A percentile compares a stretch with the other conserved stretches of the same genome.
These are phyloP conservation scores for Nemotelus nigrinus DNA, from an alignment of 2,888 invertebrate species.

Conservation along the genomic window DNA sequence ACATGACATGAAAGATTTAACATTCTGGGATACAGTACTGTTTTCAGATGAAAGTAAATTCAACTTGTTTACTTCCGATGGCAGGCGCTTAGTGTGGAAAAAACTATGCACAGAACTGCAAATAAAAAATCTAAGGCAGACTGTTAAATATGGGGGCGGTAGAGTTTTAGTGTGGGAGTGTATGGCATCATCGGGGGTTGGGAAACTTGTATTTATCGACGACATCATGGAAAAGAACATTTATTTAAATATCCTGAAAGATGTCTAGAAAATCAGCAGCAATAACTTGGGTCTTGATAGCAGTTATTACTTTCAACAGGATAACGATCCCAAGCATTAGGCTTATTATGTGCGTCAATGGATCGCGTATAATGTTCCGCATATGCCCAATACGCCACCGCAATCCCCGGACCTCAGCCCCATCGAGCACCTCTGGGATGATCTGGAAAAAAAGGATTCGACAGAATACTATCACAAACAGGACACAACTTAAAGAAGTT, in stretches of 20 bases:
- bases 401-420: not conserved
- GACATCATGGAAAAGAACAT: not conserved
- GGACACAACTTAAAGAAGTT: too few relatives aligned
- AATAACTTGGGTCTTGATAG: slow-evolving; percentile 2
- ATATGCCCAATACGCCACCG: slow-evolving; percentile 14
- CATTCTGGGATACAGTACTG: too few relatives aligned
- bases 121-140: not conserved
- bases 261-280: slow-evolving; percentile 8
- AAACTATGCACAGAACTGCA: not conserved
- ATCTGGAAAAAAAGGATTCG: slow-evolving; percentile 15
- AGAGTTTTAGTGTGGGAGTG: not conserved
- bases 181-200: not conserved
- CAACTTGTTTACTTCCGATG: too few relatives aligned
- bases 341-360: slow-evolving; percentile 13
- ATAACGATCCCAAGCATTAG: not conserved
- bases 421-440: slow-evolving; percentile 13
- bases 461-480: slow-evolving; percentile 6
- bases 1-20: too few relatives aligned
- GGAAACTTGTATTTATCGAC: slow-evolving; percentile 16
- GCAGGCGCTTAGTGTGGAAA: too few relatives aligned
- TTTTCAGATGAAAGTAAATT: too few relatives aligned
- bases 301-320: not conserved
- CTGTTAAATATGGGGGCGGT: not conserved
- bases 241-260: slow-evolving; percentile 11
- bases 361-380: slow-evolving; percentile 3